A percentile compares a stretch with the other conserved stretches of the same genome.
Evolutionary conservation across 2,797 vertebrate species (phyloP).

Genomic region (Cyprinodon diabolis): DNA sequence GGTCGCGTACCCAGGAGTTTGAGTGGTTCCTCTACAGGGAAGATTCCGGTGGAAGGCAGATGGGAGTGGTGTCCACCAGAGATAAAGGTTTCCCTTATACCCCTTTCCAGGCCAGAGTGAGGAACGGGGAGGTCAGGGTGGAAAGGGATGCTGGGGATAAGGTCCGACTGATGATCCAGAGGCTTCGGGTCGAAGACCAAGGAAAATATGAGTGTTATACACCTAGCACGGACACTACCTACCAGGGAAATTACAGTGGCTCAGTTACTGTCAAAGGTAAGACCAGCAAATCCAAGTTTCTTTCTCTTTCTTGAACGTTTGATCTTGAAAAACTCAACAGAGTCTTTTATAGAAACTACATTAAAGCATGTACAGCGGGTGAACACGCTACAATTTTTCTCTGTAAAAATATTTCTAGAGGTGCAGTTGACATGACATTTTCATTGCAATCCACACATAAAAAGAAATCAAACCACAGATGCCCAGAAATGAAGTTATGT

Average conservation of each 20-base stretch:
- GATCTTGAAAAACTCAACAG: neutral
- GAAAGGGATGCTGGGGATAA: slow-evolving; percentile 84
- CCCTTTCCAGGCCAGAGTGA: slow-evolving; percentile 79
- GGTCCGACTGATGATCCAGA: slow-evolving; percentile 81
- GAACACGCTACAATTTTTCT: too few species aligned
- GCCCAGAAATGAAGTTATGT: too few species aligned
- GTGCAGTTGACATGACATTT: too few species aligned
- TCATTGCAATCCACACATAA: too few species aligned
- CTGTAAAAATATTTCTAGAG: too few species aligned
- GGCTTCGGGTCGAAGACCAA: slow-evolving; percentile 83
- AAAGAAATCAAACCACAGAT: too few species aligned
- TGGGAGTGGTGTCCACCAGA: slow-evolving; percentile 87
- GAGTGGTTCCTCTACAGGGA: slow-evolving; percentile 89
- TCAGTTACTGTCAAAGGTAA: slow-evolving; percentile 85
- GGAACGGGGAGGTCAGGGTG: slow-evolving; percentile 82
- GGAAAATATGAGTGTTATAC: slow-evolving; percentile 91
- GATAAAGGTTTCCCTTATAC: slow-evolving; percentile 84
- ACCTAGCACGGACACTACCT: slow-evolving; percentile 85
- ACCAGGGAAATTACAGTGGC: slow-evolving; percentile 87
- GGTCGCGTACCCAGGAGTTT: slow-evolving; percentile 86
- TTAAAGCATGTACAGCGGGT: neutral
- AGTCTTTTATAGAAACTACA: neutral
- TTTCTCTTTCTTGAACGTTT: neutral
- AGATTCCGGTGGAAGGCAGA: slow-evolving; percentile 67
- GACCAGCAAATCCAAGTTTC: neutral